Evolutionary conservation across 2,113 vertebrate genomes (phyloP).

Genomic region (Tautogolabrus adspersus): DNA sequence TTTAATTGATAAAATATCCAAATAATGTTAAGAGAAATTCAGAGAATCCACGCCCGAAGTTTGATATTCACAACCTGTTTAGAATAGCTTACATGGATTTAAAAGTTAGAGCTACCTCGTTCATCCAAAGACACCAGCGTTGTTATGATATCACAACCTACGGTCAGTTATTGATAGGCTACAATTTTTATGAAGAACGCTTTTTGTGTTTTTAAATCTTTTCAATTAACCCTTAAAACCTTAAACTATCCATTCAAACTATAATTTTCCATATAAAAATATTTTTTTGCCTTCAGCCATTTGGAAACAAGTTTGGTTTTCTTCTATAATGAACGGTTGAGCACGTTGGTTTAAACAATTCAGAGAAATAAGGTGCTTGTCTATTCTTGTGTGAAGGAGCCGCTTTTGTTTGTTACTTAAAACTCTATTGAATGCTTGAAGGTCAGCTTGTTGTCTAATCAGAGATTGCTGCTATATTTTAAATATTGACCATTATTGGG

Average conservation of each 20-base stretch:
- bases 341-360: background rate
- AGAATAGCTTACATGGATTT: no score
- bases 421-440: background rate
- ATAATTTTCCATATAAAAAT: background rate
- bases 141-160: background rate
- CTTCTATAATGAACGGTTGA: background rate
- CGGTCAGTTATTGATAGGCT: background rate
- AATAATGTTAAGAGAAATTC: background rate
- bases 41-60: background rate
- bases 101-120: no score
- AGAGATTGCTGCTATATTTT: conserved; percentile 23
- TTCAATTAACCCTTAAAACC: no score
- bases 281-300: background rate
- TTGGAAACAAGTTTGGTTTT: background rate
- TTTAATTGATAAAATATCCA: background rate
- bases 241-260: no score
- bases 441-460: background rate
- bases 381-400: background rate
- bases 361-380: background rate
- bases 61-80: no score
- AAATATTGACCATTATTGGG: background rate
- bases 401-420: background rate
- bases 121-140: background rate
- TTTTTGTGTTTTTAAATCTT: no score
- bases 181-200: background rate